Percentiles rank a stretch among this genome's conserved stretches.
Evolutionary conservation across 2,888 invertebrate genomes (phyloP).

Genomic region (Thymelicus acteon): DNA sequence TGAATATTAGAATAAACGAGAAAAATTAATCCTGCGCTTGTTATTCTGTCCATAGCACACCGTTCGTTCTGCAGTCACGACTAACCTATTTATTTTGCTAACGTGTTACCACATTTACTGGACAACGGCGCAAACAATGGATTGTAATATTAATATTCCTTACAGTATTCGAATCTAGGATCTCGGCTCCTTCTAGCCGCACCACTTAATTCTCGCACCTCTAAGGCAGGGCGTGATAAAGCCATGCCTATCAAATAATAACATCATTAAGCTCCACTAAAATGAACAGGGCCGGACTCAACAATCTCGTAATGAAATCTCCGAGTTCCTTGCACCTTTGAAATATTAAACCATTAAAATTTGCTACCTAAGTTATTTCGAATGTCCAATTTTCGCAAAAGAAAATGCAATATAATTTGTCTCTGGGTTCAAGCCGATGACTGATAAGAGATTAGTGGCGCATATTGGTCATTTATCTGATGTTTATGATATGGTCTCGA

Average conservation of each 20-base stretch:
- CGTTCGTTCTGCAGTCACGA: constrained; percentile 16
- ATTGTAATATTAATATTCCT: constrained; percentile 28
- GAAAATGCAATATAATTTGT: constrained; percentile 36
- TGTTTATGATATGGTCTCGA: constrained; percentile 12
- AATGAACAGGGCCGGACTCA: constrained; percentile 34
- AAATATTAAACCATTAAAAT: constrained; percentile 39
- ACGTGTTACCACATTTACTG: constrained; percentile 20
- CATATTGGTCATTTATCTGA: constrained; percentile 18
- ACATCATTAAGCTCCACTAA: constrained; percentile 37
- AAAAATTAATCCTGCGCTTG: neutral
- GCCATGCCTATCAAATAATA: constrained; percentile 42
- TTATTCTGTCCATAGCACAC: neutral
- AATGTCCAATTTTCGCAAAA: constrained; percentile 32
- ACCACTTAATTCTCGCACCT: constrained; percentile 34
- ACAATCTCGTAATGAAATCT: constrained; percentile 41
- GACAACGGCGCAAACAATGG: constrained; percentile 28
- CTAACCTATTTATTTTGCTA: constrained; percentile 30
- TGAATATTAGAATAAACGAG: neutral
- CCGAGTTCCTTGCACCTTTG: constrained; percentile 35
- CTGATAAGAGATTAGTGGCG: constrained; percentile 25
- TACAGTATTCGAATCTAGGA: constrained; percentile 31
- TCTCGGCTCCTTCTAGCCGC: constrained; percentile 24
- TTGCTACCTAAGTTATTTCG: constrained; percentile 36
- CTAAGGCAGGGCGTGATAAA: constrained; percentile 33
- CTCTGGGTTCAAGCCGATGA: constrained; percentile 28